Percentiles rank a stretch among this genome's conserved stretches.
These are phyloP conservation scores for Myocastor coypus DNA, from an alignment of 2,113 vertebrate species.

Conservation along the genomic window DNA sequence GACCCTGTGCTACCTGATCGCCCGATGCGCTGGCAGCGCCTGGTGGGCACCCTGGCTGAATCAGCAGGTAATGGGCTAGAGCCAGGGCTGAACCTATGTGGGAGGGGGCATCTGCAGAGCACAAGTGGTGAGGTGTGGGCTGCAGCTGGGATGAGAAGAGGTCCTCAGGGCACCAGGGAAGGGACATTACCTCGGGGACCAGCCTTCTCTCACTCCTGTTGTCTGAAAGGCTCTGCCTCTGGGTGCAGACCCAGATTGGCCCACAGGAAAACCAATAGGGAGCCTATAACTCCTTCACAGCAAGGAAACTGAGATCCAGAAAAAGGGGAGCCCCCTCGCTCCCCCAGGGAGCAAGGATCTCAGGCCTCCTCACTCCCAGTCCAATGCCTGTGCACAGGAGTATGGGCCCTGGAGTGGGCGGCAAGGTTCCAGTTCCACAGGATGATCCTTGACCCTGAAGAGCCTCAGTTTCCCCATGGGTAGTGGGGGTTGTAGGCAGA, in stretches of 20 bases:
- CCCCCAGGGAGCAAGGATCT: neutral
- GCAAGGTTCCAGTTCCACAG: too few species aligned
- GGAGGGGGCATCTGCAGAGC: neutral
- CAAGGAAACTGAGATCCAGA: neutral
- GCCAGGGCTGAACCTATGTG: neutral
- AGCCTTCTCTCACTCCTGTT: neutral
- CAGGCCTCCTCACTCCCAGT: neutral
- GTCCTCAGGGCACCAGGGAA: neutral
- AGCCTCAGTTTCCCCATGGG: neutral
- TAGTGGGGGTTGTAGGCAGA: neutral
- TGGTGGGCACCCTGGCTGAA: neutral
- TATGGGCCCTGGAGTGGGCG: neutral
- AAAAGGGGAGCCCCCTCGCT: too few species aligned
- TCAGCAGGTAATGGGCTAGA: conserved; percentile 74
- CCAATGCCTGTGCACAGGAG: neutral
- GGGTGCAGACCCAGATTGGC: neutral
- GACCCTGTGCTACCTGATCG: conserved; percentile 83
- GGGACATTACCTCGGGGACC: neutral
- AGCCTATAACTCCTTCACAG: neutral
- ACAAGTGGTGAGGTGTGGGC: neutral
- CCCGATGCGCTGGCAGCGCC: conserved; percentile 73
- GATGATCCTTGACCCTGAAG: accelerated
- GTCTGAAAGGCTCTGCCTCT: neutral
- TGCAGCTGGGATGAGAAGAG: neutral
- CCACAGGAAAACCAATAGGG: accelerated